phyloP scores from a whole-genome alignment of 2,113 vertebrate genomes.

The Myotis yumanensis region DNA sequence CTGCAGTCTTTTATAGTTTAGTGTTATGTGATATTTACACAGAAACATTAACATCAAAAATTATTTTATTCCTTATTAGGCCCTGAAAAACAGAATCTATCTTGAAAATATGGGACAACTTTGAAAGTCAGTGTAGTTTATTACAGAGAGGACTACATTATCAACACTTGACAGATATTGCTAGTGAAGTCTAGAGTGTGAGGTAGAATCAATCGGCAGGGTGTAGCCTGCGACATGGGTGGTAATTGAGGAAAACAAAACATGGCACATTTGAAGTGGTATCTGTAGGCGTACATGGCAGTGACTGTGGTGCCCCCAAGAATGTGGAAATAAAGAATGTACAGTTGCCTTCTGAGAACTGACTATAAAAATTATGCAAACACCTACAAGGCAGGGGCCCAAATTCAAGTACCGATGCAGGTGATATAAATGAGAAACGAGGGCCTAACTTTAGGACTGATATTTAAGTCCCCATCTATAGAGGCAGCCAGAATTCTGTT shows the following conservation, averaged over 20 bases:
- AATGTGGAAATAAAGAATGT: slow-evolving; percentile 14
- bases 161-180: not conserved
- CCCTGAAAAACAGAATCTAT: not conserved
- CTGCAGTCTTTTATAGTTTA: not conserved
- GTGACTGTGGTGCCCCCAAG: not conserved
- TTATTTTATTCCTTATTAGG: not conserved
- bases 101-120: not conserved
- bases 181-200: not conserved
- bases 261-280: slow-evolving; percentile 25
- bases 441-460: not conserved
- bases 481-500: not conserved
- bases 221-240: not conserved
- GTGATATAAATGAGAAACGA: not conserved
- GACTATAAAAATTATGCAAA: not conserved
- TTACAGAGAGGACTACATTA: not conserved
- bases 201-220: not conserved
- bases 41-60: not conserved
- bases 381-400: not conserved
- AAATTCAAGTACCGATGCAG: not conserved
- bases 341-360: not conserved
- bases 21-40: not conserved
- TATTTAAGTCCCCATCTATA: not conserved
- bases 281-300: not conserved
- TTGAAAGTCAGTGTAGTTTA: not conserved
- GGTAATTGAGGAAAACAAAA: slow-evolving; percentile 23